phyloP scores from a whole-genome alignment of 2,113 vertebrate genomes.

The Arothron firmamentum region DNA sequence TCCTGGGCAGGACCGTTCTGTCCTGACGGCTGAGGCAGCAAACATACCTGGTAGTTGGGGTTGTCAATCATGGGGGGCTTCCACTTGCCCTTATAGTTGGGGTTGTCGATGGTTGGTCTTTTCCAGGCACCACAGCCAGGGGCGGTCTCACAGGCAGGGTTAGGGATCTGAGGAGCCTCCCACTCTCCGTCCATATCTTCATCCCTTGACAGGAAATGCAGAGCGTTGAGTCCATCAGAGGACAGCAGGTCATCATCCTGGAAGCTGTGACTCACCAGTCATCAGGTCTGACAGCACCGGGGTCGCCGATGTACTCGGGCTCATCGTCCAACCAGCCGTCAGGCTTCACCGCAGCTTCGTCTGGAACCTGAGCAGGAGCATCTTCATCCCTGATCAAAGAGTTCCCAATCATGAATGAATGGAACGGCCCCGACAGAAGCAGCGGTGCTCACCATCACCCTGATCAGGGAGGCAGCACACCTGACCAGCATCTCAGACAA shows the following conservation, averaged over 20 bases:
- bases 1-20: not conserved
- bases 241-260: not conserved
- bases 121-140: conserved; percentile 93
- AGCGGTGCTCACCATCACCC: too few relatives aligned
- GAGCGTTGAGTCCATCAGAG: not conserved
- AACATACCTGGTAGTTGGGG: conserved; percentile 90
- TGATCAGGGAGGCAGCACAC: too few relatives aligned
- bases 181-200: conserved; percentile 99
- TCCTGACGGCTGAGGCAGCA: too few relatives aligned
- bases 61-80: conserved; percentile 98
- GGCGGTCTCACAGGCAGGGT: conserved; percentile 87
- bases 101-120: conserved; percentile 90
- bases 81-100: conserved; percentile 97
- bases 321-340: conserved; percentile 97
- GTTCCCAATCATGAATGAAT: too few relatives aligned
- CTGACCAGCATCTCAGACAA: too few relatives aligned
- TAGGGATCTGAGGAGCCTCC: conserved; percentile 95
- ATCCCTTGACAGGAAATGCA: conserved; percentile 76
- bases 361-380: conserved; percentile 88
- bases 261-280: conserved; percentile 80
- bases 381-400: conserved; percentile 88
- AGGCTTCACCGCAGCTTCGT: conserved; percentile 90
- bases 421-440: too few relatives aligned
- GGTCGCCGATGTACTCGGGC: conserved; percentile 89
- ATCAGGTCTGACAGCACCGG: conserved; percentile 91